Conservation (phyloP, 2,888 invertebrate species). For the Cataglyphis cursor region DNA sequence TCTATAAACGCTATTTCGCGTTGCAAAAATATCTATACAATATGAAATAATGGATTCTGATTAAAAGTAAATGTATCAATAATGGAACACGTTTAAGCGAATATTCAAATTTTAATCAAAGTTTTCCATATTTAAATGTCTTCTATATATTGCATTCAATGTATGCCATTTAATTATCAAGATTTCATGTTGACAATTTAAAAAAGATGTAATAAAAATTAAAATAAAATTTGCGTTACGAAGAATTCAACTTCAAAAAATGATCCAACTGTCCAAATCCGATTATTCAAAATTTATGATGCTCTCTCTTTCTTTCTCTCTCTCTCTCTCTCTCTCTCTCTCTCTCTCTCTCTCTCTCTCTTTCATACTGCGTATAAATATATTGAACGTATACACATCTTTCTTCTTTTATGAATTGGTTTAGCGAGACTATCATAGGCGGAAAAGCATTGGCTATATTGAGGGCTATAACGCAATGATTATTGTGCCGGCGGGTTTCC, state of each 20-base stretch:
- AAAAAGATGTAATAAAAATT: background rate
- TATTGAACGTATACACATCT: background rate
- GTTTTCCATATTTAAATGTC: background rate
- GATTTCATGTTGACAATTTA: background rate
- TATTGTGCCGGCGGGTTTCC: conserved; percentile 60
- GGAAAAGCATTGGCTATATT: conserved; percentile 26
- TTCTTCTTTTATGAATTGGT: conserved; percentile 8
- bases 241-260: background rate
- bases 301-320: too few species aligned
- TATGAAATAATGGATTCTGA: conserved; percentile 31
- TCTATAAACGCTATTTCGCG: conserved; percentile 43
- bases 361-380: background rate
- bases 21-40: conserved; percentile 39
- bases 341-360: too few species aligned
- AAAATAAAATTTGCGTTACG: background rate
- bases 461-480: conserved; percentile 60
- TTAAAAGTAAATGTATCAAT: conserved; percentile 22
- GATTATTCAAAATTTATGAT: background rate
- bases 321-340: too few species aligned
- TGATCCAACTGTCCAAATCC: background rate
- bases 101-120: conserved; percentile 9
- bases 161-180: background rate
- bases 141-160: background rate
- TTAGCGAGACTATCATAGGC: background rate
- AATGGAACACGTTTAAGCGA: background rate